A percentile compares a stretch with the other conserved stretches of the same genome.
phyloP scores from a whole-genome alignment of 2,797 vertebrate species.

The Tragopan temminckii region DNA sequence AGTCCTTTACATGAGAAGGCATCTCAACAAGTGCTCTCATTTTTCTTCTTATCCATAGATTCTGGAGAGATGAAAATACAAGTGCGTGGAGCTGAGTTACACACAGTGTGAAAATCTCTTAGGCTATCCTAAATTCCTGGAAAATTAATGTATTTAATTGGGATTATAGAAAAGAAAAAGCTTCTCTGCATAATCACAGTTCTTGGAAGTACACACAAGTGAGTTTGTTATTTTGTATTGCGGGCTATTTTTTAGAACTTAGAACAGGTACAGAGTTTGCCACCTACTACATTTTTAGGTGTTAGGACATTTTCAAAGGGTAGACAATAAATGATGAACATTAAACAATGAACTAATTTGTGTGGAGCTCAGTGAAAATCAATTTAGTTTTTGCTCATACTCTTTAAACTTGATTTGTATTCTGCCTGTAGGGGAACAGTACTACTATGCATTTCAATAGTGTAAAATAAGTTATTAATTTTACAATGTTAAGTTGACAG shows the following conservation, averaged over 20 bases:
- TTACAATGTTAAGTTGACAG: conserved; percentile 9
- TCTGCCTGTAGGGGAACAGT: conserved; percentile 7
- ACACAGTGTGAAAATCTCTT: neutral
- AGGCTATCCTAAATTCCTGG: neutral
- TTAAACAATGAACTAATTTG: neutral
- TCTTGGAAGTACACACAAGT: neutral
- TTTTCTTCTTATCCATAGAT: neutral
- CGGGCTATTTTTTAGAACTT: neutral
- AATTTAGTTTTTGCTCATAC: neutral
- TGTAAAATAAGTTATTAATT: conserved; percentile 38
- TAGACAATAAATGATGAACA: neutral
- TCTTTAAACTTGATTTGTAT: conserved; percentile 27
- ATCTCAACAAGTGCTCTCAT: neutral
- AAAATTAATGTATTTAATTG: neutral
- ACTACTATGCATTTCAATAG: conserved; percentile 20
- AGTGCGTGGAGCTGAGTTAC: neutral
- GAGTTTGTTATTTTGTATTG: neutral
- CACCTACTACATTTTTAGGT: neutral
- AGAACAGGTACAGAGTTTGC: neutral
- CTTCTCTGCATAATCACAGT: neutral
- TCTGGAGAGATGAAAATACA: neutral
- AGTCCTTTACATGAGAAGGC: neutral
- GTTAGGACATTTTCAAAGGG: neutral
- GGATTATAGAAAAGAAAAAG: neutral
- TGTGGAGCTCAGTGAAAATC: conserved; percentile 1